phyloP scores from a whole-genome alignment of 2,113 vertebrate species.

The Pristiophorus japonicus region DNA sequence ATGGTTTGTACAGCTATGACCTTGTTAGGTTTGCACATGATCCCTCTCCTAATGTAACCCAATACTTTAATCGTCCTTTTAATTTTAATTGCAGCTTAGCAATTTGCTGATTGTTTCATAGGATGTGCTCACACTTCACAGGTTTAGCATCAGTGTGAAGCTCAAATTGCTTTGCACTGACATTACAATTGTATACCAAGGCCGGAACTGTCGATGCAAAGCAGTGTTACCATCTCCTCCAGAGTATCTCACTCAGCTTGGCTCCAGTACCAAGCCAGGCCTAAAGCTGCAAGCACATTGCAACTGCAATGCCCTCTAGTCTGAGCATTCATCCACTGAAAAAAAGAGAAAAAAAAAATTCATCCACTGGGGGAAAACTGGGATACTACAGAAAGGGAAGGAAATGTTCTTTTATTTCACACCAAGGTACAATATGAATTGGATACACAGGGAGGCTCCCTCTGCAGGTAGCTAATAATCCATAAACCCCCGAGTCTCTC shows the following conservation, averaged over 20 bases:
- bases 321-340: background rate
- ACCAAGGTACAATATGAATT: background rate
- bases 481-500: background rate
- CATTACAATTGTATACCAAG: no score
- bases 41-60: background rate
- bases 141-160: background rate
- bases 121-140: background rate
- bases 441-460: background rate
- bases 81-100: no score
- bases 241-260: no score
- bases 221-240: background rate
- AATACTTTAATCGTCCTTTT: background rate
- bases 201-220: background rate
- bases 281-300: background rate
- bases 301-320: background rate
- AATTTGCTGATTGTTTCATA: background rate
- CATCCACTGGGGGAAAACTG: background rate
- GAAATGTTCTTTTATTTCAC: background rate
- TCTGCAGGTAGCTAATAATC: background rate
- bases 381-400: background rate
- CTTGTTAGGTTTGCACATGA: background rate
- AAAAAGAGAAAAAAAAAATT: no score
- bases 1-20: background rate
- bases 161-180: background rate
- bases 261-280: background rate